Evolutionary conservation across 2,888 invertebrate species (phyloP).

Genomic region (Eilema depressum): DNA sequence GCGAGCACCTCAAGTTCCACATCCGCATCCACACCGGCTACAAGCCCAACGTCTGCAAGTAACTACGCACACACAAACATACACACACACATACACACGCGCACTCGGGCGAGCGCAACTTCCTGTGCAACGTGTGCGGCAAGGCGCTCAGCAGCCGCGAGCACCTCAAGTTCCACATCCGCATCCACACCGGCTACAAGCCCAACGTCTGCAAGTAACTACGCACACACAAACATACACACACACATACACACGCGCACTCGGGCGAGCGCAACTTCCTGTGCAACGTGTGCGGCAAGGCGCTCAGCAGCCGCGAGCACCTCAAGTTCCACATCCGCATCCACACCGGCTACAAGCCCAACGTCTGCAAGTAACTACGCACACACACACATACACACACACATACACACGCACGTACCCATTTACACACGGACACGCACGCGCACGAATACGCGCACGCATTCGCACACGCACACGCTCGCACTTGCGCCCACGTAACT

Average conservation of each 20-base stretch:
- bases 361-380: constrained; percentile 79
- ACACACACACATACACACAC: background rate
- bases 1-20: constrained; percentile 88
- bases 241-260: background rate
- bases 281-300: constrained; percentile 88
- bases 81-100: background rate
- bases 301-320: constrained; percentile 87
- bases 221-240: background rate
- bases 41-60: constrained; percentile 88
- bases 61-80: background rate
- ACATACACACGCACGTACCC: background rate
- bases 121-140: constrained; percentile 88
- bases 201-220: constrained; percentile 85
- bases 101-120: constrained; percentile 79
- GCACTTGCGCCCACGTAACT: too few species aligned
- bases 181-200: constrained; percentile 88
- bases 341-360: constrained; percentile 88
- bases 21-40: constrained; percentile 88
- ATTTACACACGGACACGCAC: background rate
- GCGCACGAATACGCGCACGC: background rate
- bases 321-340: constrained; percentile 88
- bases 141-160: constrained; percentile 87
- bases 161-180: constrained; percentile 88
- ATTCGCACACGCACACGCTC: too few species aligned
- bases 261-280: constrained; percentile 84